Base-by-base conservation (phyloP, 53 echinoderm and acorn worm genomes). In the Crossaster papposus region DNA sequence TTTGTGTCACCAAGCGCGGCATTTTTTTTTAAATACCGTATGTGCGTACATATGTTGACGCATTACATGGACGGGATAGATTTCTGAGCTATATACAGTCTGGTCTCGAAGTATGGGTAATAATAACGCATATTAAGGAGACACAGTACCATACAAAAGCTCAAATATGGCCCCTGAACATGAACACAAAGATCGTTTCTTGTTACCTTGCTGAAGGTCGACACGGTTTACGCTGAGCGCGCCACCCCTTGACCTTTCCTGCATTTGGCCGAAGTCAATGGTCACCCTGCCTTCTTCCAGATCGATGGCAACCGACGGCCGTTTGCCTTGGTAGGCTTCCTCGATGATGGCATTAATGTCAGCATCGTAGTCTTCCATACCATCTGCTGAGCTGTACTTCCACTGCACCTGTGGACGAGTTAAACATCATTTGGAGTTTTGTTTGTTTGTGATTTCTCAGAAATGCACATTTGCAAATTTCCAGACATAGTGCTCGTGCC, bases 301-400 rank as follows among this genome's bases (percentile, higher is more conserved):
- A 82, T 90, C 90, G 51, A 82, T 26, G 20, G 6, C 9, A 33
- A 90, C 51, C 12, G 30, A 30, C 8, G 79, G 13, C 74, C 65
- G 50, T 38, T 93, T 93, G 14, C 80, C 78, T n/a, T 80, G 36
- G 52, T 86, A 80, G 4, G 85, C 93, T 9, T 82, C 81, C 79
- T 93, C 93, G 38, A 93, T 70, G 14, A 79, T 30, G 22, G 79
- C 86, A 38, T 79, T 86, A 23, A 90, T 81, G 8, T 85, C 90
- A 15, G 33, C 72, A 62, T 93, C 93, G 72, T 86, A 93, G 26
- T 65, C 50, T 55, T 90, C 93, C 72, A 91, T 18, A 12, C 80
- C 88, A 64, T 32, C 53, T 30, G 51, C 6, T 20, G 53, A 26
- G 70, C 71, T 26, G 77, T 77, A 87, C 72, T 77, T 76, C 87